Percentiles rank a stretch among this genome's conserved stretches.
Conservation (phyloP, 64 coral and sea anemone genomes). For the Platygyra sinensis region DNA sequence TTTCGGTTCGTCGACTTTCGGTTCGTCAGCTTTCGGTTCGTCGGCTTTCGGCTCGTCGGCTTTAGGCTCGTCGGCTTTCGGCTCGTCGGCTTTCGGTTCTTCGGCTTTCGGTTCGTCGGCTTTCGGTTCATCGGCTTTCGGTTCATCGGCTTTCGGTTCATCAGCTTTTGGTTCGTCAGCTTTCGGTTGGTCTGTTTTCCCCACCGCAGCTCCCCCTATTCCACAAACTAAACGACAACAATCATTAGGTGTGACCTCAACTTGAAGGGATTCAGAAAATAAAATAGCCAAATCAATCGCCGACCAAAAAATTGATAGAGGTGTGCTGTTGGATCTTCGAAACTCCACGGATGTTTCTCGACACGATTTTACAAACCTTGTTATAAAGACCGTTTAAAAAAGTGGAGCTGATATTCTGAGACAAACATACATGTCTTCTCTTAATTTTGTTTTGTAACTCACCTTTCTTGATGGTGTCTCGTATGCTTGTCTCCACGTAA, state of each 20-base stretch:
- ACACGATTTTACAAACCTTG: no score
- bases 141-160: neutral
- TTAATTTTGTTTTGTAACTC: neutral
- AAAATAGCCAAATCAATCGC: no score
- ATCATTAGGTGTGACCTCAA: neutral
- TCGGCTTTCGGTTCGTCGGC: neutral
- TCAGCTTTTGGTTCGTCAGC: neutral
- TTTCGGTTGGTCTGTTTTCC: neutral
- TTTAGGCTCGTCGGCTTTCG: neutral
- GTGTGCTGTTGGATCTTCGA: no score
- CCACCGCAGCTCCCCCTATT: neutral
- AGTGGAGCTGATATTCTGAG: no score
- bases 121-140: neutral
- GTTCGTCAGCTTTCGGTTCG: neutral
- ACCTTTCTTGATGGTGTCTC: constrained; percentile 70
- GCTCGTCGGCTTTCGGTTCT: constrained; percentile 9
- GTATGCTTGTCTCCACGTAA: constrained; percentile 63
- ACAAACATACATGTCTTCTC: no score
- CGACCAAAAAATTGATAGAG: no score
- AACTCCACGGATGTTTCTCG: no score
- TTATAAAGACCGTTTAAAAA: no score
- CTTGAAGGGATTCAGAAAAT: no score
- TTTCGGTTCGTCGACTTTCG: neutral
- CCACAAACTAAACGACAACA: constrained; percentile 12
- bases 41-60: neutral